These are phyloP conservation scores for Todiramphus chloris DNA, from an alignment of 2,113 vertebrate species.

Conservation along the genomic window DNA sequence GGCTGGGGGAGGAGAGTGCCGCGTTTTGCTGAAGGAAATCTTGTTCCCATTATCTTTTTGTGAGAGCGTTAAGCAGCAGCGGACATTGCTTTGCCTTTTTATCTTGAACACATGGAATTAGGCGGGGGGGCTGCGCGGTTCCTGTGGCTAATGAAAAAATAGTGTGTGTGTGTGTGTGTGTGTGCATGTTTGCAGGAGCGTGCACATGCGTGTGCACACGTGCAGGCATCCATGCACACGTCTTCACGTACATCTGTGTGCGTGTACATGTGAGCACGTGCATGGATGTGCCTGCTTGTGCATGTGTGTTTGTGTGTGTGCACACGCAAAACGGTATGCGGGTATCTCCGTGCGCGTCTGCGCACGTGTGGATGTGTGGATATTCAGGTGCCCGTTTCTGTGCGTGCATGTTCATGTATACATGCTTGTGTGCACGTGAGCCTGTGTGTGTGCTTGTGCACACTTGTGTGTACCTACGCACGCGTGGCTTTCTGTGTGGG, in stretches of 20 bases:
- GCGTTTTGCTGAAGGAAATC: conserved; percentile 4
- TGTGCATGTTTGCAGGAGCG: neutral
- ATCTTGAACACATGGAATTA: conserved; percentile 20
- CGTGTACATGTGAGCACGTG: too few species aligned
- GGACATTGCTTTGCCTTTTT: conserved; percentile 25
- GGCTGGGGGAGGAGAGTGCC: neutral
- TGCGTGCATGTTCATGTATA: rapidly evolving
- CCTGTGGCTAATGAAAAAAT: conserved; percentile 1
- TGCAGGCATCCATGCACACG: rapidly evolving
- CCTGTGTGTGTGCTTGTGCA: neutral
- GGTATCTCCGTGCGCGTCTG: neutral
- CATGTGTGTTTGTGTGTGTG: too few species aligned
- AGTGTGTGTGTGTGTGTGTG: too few species aligned
- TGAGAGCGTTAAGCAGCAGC: neutral
- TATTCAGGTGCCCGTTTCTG: rapidly evolving
- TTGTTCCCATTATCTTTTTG: conserved; percentile 71
- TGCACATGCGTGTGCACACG: rapidly evolving
- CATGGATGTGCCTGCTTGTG: neutral
- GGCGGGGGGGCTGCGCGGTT: neutral
- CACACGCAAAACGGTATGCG: too few species aligned
- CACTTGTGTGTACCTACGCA: rapidly evolving
- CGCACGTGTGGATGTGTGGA: too few species aligned
- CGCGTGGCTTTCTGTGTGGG: rapidly evolving
- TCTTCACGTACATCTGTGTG: neutral
- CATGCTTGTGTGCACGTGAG: rapidly evolving